Conservation (phyloP, 2,113 vertebrate species). For the Pteropus alecto region DNA sequence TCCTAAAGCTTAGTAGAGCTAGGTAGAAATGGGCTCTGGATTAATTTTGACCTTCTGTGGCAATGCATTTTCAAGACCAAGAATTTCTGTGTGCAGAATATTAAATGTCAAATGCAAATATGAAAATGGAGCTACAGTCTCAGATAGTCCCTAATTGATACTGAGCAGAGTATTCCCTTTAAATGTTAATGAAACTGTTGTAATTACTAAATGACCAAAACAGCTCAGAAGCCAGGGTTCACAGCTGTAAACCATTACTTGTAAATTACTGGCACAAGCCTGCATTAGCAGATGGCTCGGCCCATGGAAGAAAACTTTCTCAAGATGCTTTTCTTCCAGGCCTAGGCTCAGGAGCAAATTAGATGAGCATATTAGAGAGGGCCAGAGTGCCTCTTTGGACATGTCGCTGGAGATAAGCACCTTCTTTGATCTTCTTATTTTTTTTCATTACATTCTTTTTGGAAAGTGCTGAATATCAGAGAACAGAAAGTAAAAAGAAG, state of each 20-base stretch:
- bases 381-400: slow-evolving; percentile 64
- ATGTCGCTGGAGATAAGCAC: slow-evolving; percentile 36
- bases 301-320: slow-evolving; percentile 75
- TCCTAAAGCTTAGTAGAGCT: slow-evolving; percentile 71
- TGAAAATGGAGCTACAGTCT: slow-evolving; percentile 80
- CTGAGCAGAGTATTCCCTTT: slow-evolving; percentile 83
- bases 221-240: slow-evolving; percentile 81
- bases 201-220: slow-evolving; percentile 88
- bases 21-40: slow-evolving; percentile 69
- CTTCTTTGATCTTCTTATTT: slow-evolving; percentile 24
- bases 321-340: slow-evolving; percentile 71
- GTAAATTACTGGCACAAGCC: slow-evolving; percentile 80
- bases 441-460: slow-evolving; percentile 7
- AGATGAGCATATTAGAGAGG: slow-evolving; percentile 61
- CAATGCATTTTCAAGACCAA: slow-evolving; percentile 79
- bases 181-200: slow-evolving; percentile 89
- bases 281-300: slow-evolving; percentile 76
- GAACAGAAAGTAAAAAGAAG: slow-evolving; percentile 52
- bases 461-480: slow-evolving; percentile 69
- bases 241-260: slow-evolving; percentile 85
- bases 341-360: slow-evolving; percentile 54
- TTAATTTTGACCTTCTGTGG: slow-evolving; percentile 81
- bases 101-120: slow-evolving; percentile 89
- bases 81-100: slow-evolving; percentile 81
- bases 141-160: slow-evolving; percentile 82